phyloP scores from a whole-genome alignment of 2,113 vertebrate genomes.

The Xyrauchen texanus region DNA sequence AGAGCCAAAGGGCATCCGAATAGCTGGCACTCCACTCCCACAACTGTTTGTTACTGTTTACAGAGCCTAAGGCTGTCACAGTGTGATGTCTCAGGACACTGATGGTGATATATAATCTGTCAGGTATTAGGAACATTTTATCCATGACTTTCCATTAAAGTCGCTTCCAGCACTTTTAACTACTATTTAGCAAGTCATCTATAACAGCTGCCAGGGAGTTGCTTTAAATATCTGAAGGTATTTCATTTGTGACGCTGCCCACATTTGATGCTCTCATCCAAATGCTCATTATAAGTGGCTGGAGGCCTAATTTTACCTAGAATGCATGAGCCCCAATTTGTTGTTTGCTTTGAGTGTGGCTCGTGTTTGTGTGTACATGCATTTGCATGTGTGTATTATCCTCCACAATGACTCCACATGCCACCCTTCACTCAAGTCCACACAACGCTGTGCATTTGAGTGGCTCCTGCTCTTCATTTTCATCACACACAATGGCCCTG shows the following conservation, averaged over 20 bases:
- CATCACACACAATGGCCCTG: slow-evolving; percentile 23
- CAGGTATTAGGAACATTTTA: no score
- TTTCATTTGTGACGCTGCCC: slow-evolving; percentile 34
- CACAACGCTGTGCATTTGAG: background rate
- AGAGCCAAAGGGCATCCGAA: no score
- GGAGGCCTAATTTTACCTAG: slow-evolving; percentile 30
- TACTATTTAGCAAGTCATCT: background rate
- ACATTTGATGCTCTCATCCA: slow-evolving; percentile 28
- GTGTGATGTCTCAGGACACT: no score
- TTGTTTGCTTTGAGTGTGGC: slow-evolving; percentile 22
- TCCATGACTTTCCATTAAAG: no score
- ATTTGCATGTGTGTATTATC: background rate
- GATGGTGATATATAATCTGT: no score
- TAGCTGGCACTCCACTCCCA: no score
- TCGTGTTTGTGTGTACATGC: background rate
- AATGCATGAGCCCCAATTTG: slow-evolving; percentile 23
- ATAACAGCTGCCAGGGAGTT: slow-evolving; percentile 18
- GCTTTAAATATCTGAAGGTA: slow-evolving; percentile 19
- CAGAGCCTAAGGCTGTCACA: no score
- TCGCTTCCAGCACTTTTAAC: background rate
- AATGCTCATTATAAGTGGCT: slow-evolving; percentile 43
- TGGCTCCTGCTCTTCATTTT: slow-evolving; percentile 25
- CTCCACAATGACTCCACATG: background rate
- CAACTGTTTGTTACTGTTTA: no score
- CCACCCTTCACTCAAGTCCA: background rate